phyloP scores from a whole-genome alignment of 2,888 invertebrate genomes.

The Halocaridina rubra region DNA sequence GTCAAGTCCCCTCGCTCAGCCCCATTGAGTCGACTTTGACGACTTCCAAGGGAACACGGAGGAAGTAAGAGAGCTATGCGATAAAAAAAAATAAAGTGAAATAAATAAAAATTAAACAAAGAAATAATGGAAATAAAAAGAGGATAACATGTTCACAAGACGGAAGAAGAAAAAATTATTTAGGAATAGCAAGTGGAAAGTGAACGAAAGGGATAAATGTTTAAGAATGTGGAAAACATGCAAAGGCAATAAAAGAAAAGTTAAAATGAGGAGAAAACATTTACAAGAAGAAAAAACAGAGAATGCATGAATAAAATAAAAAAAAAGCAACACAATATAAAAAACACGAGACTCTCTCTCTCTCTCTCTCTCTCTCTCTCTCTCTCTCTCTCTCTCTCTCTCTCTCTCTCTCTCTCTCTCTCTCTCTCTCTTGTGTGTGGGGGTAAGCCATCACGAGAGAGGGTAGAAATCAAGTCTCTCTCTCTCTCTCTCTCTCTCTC shows the following conservation, averaged over 20 bases:
- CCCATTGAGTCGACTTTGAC: no score
- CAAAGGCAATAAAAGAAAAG: neutral
- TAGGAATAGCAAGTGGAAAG: neutral
- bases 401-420: constrained; percentile 28
- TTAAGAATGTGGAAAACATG: neutral
- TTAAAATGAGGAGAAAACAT: no score
- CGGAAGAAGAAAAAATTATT: neutral
- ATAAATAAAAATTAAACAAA: neutral
- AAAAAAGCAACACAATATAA: neutral
- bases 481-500: neutral
- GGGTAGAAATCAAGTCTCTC: no score
- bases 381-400: constrained; percentile 31
- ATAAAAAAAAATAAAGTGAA: neutral
- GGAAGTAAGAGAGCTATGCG: no score
- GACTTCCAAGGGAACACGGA: no score
- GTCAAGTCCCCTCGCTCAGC: no score
- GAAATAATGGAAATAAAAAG: neutral
- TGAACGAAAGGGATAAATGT: neutral
- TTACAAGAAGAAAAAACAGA: no score
- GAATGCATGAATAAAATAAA: no score
- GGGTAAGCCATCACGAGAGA: no score
- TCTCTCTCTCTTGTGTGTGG: neutral
- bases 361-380: constrained; percentile 29
- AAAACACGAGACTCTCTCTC: neutral
- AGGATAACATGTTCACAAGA: neutral